Base-by-base conservation (phyloP, 2,888 invertebrate species). In the Pachymerium ferrugineum region DNA sequence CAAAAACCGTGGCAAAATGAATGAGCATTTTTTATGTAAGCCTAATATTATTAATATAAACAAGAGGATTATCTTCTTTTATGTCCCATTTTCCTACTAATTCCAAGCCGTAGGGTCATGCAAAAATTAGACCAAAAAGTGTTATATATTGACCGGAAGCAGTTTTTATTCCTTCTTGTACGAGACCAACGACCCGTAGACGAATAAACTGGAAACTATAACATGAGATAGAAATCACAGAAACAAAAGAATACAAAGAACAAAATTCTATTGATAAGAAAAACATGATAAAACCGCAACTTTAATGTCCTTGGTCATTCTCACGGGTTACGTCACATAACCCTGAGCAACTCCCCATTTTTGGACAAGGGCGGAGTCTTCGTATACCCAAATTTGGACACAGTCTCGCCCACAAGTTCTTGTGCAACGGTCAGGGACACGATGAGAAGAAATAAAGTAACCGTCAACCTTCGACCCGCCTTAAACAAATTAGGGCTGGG, bases 401-500 rank as follows among this genome's bases (percentile, higher is more conserved):
- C 6, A n/a, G 28, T 22, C 25, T 28, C 62, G 62, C 62, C 28
- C 62, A 25, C 62, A 62, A 62, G 28, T 28, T 28, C 62, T 28
- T 12, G 14, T 38, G 12, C 19, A 54, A 25, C 62, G 28, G 62
- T 62, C 62, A 62, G 25, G 62, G 62, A 62, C 28, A 62, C 28
- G 62, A 28, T 12, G 28, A 25, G 62, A 62, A 28, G n/a, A 62
- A 25, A 62, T 62, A 62, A 25, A 28, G 25, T 28, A 62, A 62
- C 25, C 19, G 54, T 54, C 62, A 62, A 12, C 28, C 62, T 10
- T 28, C 62, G 47, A 62, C 62, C 62, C 62, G 28, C 62, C 62
- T 62, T 62, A 28, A 62, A 62, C 62, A 62, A 62, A 62, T 62
- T 62, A 28, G 62, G 62, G 62, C 28, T 62, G 25, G 62, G 62